These are phyloP conservation scores for Leptopilina clavipes DNA, from an alignment of 1,140 invertebrate species.

Conservation along the genomic window DNA sequence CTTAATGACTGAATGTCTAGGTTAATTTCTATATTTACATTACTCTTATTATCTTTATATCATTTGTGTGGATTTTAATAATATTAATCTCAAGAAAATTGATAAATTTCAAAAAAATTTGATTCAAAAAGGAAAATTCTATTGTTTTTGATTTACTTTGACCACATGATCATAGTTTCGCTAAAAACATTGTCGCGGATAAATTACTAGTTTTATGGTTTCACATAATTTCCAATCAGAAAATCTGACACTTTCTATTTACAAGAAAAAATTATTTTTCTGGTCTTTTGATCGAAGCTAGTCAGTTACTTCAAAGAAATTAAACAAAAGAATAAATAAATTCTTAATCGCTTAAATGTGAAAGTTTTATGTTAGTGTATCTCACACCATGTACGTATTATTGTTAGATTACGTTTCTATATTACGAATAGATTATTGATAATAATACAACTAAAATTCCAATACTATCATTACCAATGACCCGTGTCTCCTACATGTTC, in stretches of 20 bases:
- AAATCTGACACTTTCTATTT: too few species aligned
- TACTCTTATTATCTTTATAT: too few species aligned
- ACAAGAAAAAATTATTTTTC: neutral
- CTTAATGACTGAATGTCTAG: neutral
- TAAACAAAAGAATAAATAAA: too few species aligned
- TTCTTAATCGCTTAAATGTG: too few species aligned
- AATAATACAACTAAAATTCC: neutral
- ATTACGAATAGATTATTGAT: conserved; percentile 5
- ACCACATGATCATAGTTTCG: too few species aligned
- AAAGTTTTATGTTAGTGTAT: neutral
- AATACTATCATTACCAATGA: conserved; percentile 18
- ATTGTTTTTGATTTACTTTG: neutral
- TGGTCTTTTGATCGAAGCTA: neutral
- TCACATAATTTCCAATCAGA: too few species aligned
- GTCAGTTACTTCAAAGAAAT: neutral
- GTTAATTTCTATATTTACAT: neutral
- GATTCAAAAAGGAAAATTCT: too few species aligned
- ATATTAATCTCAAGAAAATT: too few species aligned
- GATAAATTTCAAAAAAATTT: too few species aligned
- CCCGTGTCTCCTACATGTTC: conserved; percentile 8
- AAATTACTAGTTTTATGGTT: too few species aligned
- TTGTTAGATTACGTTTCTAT: conserved; percentile 29
- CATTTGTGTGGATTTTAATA: too few species aligned
- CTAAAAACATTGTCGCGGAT: too few species aligned
- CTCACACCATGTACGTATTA: conserved; percentile 15